phyloP scores from a whole-genome alignment of 2,113 vertebrate species.

The Seriola quinqueradiata region DNA sequence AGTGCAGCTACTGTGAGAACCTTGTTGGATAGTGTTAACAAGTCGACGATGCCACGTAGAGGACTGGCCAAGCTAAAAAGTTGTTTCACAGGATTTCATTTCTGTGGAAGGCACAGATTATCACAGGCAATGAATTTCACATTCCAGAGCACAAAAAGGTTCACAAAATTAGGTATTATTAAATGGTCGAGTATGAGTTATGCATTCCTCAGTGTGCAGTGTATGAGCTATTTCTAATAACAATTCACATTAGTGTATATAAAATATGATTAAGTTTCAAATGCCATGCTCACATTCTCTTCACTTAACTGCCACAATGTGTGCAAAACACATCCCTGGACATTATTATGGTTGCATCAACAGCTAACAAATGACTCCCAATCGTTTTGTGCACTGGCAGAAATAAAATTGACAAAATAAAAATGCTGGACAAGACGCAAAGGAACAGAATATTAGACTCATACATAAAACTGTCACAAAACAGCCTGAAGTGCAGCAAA shows the following conservation, averaged over 20 bases:
- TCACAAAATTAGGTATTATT: background rate
- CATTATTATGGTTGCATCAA: background rate
- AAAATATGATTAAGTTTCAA: conserved; percentile 6
- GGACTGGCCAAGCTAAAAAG: background rate
- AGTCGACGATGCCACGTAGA: background rate
- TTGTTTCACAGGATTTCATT: background rate
- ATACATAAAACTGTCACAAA: conserved; percentile 8
- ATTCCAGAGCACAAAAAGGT: background rate
- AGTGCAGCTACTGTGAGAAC: conserved; percentile 21
- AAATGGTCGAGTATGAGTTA: background rate
- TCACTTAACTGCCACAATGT: conserved; percentile 1
- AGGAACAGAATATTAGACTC: conserved; percentile 30
- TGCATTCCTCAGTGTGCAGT: background rate
- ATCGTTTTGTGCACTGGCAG: background rate
- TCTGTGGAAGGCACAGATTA: background rate
- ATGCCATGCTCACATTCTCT: conserved; percentile 6
- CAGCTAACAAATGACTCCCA: conserved; percentile 7
- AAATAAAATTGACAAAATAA: conserved; percentile 7
- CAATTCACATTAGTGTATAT: background rate
- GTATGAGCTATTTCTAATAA: background rate
- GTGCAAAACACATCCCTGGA: background rate
- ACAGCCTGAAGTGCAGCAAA: conserved; percentile 7
- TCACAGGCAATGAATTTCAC: background rate
- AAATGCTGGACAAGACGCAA: background rate
- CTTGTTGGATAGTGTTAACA: conserved; percentile 6